Evolutionary conservation across 2,113 vertebrate genomes (phyloP).

Genomic region (Falcunculus frontatus): DNA sequence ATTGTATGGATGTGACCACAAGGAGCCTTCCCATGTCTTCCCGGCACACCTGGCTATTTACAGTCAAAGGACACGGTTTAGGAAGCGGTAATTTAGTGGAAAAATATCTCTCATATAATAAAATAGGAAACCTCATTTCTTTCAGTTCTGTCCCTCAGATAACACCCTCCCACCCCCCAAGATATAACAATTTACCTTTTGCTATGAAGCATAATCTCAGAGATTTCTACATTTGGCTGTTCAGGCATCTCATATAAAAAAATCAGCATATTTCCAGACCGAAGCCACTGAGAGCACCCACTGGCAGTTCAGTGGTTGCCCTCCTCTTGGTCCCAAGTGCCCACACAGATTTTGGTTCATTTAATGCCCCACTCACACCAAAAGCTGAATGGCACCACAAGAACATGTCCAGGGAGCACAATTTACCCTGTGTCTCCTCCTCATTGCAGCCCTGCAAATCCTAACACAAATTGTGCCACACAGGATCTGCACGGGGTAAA

Average conservation of each 20-base stretch:
- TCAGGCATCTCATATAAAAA: not conserved
- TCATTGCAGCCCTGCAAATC: not conserved
- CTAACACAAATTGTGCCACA: not conserved
- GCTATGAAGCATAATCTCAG: not conserved
- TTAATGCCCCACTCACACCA: not conserved
- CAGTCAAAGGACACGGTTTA: not conserved
- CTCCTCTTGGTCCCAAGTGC: not conserved
- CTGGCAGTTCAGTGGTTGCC: not conserved
- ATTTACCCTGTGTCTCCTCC: not conserved
- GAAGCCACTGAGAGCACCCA: not conserved
- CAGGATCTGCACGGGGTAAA: not conserved
- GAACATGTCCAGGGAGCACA: not conserved
- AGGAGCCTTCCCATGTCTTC: slow-evolving; percentile 8
- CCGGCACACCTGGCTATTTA: slow-evolving; percentile 5
- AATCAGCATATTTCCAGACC: not conserved
- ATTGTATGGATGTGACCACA: slow-evolving; percentile 13
- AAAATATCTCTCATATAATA: slow-evolving; percentile 64
- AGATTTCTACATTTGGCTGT: not conserved
- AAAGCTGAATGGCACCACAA: not conserved
- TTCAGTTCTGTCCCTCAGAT: not conserved
- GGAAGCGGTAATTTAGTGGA: slow-evolving; percentile 33
- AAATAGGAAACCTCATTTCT: slow-evolving; percentile 62
- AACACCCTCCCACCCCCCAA: not conserved
- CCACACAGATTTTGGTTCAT: not conserved
- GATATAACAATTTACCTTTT: not conserved